Conservation (phyloP, 2,888 invertebrate species). For the Polydrusus cervinus region DNA sequence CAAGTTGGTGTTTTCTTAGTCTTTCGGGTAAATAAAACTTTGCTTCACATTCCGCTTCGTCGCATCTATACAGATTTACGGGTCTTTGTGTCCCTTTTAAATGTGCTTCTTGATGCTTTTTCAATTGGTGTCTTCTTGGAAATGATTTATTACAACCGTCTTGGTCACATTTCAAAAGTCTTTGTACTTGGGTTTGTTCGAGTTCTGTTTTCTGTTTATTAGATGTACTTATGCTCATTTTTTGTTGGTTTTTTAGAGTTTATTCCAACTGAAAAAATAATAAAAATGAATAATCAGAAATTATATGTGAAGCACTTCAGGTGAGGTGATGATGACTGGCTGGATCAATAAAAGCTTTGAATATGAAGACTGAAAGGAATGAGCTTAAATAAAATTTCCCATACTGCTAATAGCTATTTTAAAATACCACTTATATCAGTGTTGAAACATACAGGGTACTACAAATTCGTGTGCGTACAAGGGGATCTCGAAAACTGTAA, state of each 20-base stretch:
- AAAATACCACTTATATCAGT: too few species aligned
- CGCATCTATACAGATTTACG: neutral
- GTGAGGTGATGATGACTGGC: neutral
- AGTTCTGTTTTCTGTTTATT: neutral
- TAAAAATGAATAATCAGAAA: neutral
- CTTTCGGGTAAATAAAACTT: neutral
- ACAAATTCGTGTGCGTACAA: too few species aligned
- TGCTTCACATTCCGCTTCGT: neutral
- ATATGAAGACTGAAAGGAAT: too few species aligned
- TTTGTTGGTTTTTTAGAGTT: conserved; percentile 1
- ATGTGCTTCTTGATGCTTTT: neutral
- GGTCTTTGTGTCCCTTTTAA: neutral
- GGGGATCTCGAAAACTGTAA: too few species aligned
- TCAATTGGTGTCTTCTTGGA: neutral
- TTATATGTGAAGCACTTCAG: neutral
- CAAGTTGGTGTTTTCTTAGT: neutral
- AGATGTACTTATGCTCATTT: neutral
- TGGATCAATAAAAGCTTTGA: too few species aligned
- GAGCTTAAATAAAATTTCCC: too few species aligned
- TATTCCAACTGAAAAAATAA: conserved; percentile 9
- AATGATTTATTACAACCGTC: conserved; percentile 1
- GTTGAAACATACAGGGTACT: too few species aligned
- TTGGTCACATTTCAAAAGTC: neutral
- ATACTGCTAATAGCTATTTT: too few species aligned
- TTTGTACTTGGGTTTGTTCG: neutral